Conservation (phyloP, 2,113 vertebrate genomes). For the Psittacara wagleri region DNA sequence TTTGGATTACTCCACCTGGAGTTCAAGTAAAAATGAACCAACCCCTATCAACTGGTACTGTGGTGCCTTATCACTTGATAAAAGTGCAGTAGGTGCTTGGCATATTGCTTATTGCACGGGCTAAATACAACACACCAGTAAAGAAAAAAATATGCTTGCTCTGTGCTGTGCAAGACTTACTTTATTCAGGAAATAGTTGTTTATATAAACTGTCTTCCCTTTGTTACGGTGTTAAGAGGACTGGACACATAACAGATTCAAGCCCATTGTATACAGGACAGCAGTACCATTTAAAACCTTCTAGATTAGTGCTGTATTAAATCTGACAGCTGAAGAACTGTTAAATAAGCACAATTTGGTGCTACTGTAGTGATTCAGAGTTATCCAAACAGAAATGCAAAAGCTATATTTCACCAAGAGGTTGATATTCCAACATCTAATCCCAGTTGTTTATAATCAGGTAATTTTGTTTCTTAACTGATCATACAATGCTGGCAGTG, state of each 20-base stretch:
- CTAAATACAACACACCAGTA: background rate
- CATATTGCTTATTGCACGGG: background rate
- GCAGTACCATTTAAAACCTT: background rate
- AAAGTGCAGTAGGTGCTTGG: background rate
- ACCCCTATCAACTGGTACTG: background rate
- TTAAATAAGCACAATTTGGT: background rate
- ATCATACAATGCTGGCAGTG: background rate
- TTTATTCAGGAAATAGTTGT: background rate
- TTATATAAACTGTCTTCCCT: background rate
- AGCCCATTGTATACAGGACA: background rate
- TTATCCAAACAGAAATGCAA: background rate
- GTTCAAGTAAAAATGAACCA: background rate
- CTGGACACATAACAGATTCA: background rate
- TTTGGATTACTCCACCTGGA: background rate
- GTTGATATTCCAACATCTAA: background rate
- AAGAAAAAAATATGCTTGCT: background rate
- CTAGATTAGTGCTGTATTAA: background rate
- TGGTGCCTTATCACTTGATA: background rate
- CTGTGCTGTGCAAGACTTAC: background rate
- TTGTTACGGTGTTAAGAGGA: background rate
- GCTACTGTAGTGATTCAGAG: background rate
- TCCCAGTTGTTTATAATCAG: background rate
- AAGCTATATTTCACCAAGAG: background rate
- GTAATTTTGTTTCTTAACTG: background rate
- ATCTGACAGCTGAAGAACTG: background rate